Evolutionary conservation across 2,888 invertebrate genomes (phyloP), one percentile per base, ranked within the genome.

Genomic region (Trichacis sp.): DNA sequence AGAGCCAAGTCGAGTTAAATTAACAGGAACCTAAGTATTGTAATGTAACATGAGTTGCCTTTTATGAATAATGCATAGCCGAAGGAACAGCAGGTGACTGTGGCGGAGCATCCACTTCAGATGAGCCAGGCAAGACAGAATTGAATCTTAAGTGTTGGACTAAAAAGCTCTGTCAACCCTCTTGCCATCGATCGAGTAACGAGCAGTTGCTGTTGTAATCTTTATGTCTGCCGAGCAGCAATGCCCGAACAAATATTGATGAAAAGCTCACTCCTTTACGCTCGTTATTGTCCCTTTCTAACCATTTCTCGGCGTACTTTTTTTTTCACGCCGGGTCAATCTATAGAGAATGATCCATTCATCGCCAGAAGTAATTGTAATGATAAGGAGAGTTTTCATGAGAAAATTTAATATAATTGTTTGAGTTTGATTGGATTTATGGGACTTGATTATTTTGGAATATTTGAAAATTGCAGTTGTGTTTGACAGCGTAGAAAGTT

Each of bases 121-220:
- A 80, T 77, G 77, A 83, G 78, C 80, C 83, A 83, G 83, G 83
- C 83, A 83, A 83, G 82, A 81, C 69, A 76, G 78, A 82, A 78
- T 80, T 79, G 73, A 79, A 82, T 81, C 76, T 81, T 80, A 78
- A 81, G 77, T 81, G 76, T 78, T 73, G 69, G 71, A 72, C 73
- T 75, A 73, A 79, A 69, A 74, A 77, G 74, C 75, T 79, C 73
- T 73, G 77, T 72, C 73, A 74, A 74, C 70, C 75, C 77, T 69
- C 71, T 76, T 70, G 61, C 70, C 72, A 70, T 74, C 62, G 72
- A 73, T 69, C 73, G 61, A 69, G 69, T 74, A 73, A 71, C 69
- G 64, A 71, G 64, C 69, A 69, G 65, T 67, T 47, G 57, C 72
- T 69, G 69, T 69, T 69, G 68, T 45, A 66, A 65, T 63, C 62